Conservation (phyloP, 2,888 invertebrate species). For the Blastobasis lacticolella region DNA sequence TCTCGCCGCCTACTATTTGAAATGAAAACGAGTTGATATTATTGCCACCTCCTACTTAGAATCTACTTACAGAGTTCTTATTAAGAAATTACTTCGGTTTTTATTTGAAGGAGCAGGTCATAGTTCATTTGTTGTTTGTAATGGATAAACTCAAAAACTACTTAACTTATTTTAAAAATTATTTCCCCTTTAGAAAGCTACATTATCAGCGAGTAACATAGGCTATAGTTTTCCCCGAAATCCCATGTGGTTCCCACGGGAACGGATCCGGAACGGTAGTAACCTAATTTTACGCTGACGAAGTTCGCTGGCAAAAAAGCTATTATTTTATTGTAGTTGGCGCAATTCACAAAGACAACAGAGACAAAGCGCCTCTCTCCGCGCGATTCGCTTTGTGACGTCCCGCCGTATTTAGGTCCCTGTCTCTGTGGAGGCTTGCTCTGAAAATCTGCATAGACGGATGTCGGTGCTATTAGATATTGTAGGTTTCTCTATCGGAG, state of each 20-base stretch:
- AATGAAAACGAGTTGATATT: slow-evolving; percentile 65
- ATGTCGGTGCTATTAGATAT: slow-evolving; percentile 67
- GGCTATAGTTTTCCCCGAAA: too few species aligned
- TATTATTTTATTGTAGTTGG: not conserved
- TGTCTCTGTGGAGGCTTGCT: slow-evolving; percentile 56
- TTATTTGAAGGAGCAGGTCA: too few species aligned
- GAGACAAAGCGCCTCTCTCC: slow-evolving; percentile 38
- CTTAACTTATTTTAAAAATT: not conserved
- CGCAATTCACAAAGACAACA: slow-evolving; percentile 16
- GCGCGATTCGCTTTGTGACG: slow-evolving; percentile 44
- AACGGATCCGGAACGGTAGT: too few species aligned
- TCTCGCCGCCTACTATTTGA: slow-evolving; percentile 50
- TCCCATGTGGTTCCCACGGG: too few species aligned
- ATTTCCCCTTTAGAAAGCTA: not conserved
- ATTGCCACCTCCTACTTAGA: slow-evolving; percentile 26
- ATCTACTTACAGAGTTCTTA: not conserved
- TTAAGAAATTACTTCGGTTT: too few species aligned
- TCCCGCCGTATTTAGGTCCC: slow-evolving; percentile 57
- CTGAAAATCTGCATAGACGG: slow-evolving; percentile 73
- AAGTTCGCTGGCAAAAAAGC: too few species aligned
- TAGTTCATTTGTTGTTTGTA: not conserved
- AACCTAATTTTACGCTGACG: too few species aligned
- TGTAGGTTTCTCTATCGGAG: slow-evolving; percentile 69
- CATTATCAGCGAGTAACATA: too few species aligned
- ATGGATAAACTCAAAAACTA: not conserved